Evolutionary conservation across 2,797 vertebrate species (phyloP).

Genomic region (Melanotaenia trifasciata): DNA sequence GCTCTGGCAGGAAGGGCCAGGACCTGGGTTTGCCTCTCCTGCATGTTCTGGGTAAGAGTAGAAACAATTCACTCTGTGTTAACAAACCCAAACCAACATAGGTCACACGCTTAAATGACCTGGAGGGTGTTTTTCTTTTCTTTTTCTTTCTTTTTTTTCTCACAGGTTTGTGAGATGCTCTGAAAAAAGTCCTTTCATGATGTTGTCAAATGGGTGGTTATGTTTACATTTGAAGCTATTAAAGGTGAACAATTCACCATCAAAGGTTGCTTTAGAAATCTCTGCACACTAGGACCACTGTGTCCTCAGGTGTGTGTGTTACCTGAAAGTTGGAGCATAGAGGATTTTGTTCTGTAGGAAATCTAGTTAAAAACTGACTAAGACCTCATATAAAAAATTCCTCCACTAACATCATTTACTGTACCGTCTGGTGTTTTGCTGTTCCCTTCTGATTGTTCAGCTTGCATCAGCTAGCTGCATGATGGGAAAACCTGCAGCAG

Average conservation of each 20-base stretch:
- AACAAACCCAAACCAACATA: background rate
- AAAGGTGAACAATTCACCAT: conserved; percentile 13
- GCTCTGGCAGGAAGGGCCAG: conserved; percentile 80
- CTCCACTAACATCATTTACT: background rate
- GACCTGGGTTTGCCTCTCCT: conserved; percentile 91
- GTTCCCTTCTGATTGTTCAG: background rate
- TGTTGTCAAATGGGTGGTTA: conserved; percentile 8
- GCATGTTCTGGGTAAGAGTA: conserved; percentile 90
- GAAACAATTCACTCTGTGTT: background rate
- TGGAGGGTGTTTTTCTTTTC: background rate
- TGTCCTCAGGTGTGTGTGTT: background rate
- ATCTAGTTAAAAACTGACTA: background rate
- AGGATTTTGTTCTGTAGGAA: background rate
- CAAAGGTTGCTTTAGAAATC: conserved; percentile 8
- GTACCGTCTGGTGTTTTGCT: background rate
- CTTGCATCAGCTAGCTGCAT: background rate
- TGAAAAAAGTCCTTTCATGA: conserved; percentile 4
- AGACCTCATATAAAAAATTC: background rate
- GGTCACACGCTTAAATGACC: background rate
- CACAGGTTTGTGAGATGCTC: background rate
- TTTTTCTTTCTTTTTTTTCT: background rate
- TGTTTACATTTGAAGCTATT: conserved; percentile 24
- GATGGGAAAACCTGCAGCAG: conserved; percentile 12
- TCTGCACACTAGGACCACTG: background rate
- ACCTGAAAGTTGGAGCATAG: background rate